These are phyloP conservation scores for Pentalonia nigronervosa DNA, from an alignment of 1,140 invertebrate genomes.

Conservation along the genomic window DNA sequence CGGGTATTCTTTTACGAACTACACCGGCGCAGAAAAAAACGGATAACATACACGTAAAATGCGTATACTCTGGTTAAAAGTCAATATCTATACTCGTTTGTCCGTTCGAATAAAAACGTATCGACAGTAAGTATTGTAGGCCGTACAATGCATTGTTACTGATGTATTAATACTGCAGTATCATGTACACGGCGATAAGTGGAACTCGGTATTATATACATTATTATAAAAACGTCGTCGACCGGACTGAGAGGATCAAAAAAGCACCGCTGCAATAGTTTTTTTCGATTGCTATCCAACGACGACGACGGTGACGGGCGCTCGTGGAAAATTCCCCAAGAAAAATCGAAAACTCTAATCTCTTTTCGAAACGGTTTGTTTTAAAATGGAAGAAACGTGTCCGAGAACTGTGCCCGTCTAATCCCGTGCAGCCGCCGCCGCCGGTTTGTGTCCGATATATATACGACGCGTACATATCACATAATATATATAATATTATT, in stretches of 20 bases:
- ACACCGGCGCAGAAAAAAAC: background rate
- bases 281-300: background rate
- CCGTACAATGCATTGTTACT: background rate
- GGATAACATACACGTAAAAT: background rate
- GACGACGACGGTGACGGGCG: no score
- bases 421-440: background rate
- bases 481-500: slow-evolving; percentile 1
- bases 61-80: background rate
- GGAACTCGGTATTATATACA: background rate
- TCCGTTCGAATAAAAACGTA: background rate
- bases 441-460: background rate
- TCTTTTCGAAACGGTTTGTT: slow-evolving; percentile 26
- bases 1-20: background rate
- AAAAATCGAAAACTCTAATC: slow-evolving; percentile 33
- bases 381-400: slow-evolving; percentile 54
- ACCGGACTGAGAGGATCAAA: background rate
- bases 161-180: background rate
- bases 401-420: background rate
- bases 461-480: background rate
- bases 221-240: background rate
- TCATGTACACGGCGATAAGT: background rate
- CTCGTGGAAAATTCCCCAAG: background rate
- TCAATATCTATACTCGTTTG: background rate
- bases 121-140: background rate
- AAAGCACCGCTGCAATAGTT: background rate